These are phyloP conservation scores for Agapornis canus DNA, from an alignment of 2,797 vertebrate species.

Conservation along the genomic window DNA sequence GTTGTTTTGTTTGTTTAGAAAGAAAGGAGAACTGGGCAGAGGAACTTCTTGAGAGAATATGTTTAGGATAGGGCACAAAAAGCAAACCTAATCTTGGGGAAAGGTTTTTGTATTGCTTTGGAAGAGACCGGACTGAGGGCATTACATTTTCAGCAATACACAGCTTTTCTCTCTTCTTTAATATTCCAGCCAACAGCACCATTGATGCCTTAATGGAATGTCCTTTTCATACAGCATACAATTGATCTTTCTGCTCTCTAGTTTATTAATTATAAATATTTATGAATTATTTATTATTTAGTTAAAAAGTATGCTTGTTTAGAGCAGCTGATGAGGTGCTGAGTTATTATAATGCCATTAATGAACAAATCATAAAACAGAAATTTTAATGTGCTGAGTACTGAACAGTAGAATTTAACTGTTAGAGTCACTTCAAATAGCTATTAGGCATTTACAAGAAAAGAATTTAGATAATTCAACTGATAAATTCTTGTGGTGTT, in stretches of 20 bases:
- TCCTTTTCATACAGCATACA: slow-evolving; percentile 32
- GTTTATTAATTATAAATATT: slow-evolving; percentile 71
- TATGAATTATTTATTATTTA: slow-evolving; percentile 67
- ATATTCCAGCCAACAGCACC: background rate
- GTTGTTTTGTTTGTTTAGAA: background rate
- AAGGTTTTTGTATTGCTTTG: background rate
- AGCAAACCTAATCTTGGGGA: background rate
- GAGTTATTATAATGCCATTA: slow-evolving; percentile 60
- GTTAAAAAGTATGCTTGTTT: slow-evolving; percentile 46
- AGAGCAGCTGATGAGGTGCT: slow-evolving; percentile 60
- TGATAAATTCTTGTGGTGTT: background rate
- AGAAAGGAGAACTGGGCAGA: background rate
- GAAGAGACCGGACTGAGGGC: background rate
- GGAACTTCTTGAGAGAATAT: background rate
- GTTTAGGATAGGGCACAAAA: background rate
- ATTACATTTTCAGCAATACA: background rate
- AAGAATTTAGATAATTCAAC: slow-evolving; percentile 2
- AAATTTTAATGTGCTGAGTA: slow-evolving; percentile 58
- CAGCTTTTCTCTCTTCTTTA: slow-evolving; percentile 6
- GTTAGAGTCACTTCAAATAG: slow-evolving; percentile 44
- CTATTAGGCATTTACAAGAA: slow-evolving; percentile 8
- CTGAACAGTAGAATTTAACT: slow-evolving; percentile 31
- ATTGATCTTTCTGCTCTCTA: slow-evolving; percentile 53
- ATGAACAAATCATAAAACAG: slow-evolving; percentile 59
- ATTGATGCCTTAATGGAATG: slow-evolving; percentile 47